Percentiles rank a stretch among this genome's conserved stretches.
Conservation (phyloP, 2,888 invertebrate species). For the Penaeus monodon region DNA sequence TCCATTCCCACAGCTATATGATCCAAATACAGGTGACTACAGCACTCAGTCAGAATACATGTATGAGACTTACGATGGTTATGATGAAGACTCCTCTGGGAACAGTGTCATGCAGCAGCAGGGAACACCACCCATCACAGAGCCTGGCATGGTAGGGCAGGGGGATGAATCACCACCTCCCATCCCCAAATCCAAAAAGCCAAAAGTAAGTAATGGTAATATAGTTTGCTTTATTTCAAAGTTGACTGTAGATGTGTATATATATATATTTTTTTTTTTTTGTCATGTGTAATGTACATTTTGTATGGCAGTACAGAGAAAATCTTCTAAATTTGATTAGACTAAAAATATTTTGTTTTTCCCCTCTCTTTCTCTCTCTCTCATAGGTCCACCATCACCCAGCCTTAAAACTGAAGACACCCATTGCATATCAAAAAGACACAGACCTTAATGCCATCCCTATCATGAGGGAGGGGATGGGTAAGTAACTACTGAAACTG, state of each 20-base stretch:
- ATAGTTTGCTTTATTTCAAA: too few species aligned
- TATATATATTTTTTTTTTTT: not conserved
- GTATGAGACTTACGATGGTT: constrained; percentile 62
- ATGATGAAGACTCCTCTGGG: constrained; percentile 62
- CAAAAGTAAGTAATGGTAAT: constrained; percentile 48
- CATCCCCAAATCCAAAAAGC: constrained; percentile 64
- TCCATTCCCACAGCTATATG: constrained; percentile 55
- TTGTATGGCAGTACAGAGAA: too few species aligned
- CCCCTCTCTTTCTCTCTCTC: not conserved
- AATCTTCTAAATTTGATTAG: too few species aligned
- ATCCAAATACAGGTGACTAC: constrained; percentile 64
- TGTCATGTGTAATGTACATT: not conserved
- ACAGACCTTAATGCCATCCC: constrained; percentile 88
- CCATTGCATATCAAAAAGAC: constrained; percentile 83
- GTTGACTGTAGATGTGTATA: not conserved
- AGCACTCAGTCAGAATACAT: constrained; percentile 64
- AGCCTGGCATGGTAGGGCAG: constrained; percentile 25
- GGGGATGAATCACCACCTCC: constrained; percentile 50
- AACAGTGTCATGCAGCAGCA: constrained; percentile 57
- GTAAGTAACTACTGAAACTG: constrained; percentile 73
- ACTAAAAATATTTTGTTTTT: not conserved
- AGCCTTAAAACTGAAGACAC: constrained; percentile 81
- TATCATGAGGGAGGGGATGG: constrained; percentile 89
- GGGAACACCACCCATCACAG: constrained; percentile 37
- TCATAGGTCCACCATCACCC: constrained; percentile 71